These are phyloP conservation scores for Scaptomyza montana DNA, from an alignment of 1,140 invertebrate genomes.

Conservation along the genomic window DNA sequence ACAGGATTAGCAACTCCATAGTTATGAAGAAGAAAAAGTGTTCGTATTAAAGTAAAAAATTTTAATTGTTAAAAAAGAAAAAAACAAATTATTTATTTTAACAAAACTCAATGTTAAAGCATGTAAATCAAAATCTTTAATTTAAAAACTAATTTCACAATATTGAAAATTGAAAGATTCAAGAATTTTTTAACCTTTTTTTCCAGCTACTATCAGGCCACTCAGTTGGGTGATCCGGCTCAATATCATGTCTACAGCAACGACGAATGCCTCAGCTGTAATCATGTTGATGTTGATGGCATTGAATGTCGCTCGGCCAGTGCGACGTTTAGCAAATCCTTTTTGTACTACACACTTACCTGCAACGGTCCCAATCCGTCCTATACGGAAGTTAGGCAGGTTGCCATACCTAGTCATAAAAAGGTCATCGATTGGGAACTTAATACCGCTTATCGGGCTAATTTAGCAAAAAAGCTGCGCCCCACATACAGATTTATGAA, in stretches of 20 bases:
- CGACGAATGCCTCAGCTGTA: conserved; percentile 84
- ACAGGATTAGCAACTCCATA: no score
- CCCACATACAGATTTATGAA: conserved; percentile 88
- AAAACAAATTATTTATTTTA: no score
- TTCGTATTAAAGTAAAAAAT: no score
- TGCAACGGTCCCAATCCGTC: conserved; percentile 88
- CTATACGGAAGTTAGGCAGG: conserved; percentile 70
- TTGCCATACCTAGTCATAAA: conserved; percentile 14
- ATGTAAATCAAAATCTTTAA: no score
- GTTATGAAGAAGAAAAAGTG: no score
- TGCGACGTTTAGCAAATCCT: conserved; percentile 87
- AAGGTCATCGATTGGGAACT: conserved; percentile 86
- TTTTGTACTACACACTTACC: conserved; percentile 88
- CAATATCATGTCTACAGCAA: conserved; percentile 69
- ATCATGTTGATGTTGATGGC: conserved; percentile 81
- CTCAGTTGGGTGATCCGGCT: conserved; percentile 50
- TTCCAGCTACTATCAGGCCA: conserved; percentile 76
- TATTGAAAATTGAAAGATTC: not conserved
- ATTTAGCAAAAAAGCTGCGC: conserved; percentile 86
- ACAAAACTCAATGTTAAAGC: no score
- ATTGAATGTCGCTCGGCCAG: conserved; percentile 83
- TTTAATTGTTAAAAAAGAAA: no score
- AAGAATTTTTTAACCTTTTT: not conserved
- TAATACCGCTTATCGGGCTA: conserved; percentile 86
- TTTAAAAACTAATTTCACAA: no score